Evolutionary conservation across 2,797 vertebrate species (phyloP).

Genomic region (Anguilla obscura): DNA sequence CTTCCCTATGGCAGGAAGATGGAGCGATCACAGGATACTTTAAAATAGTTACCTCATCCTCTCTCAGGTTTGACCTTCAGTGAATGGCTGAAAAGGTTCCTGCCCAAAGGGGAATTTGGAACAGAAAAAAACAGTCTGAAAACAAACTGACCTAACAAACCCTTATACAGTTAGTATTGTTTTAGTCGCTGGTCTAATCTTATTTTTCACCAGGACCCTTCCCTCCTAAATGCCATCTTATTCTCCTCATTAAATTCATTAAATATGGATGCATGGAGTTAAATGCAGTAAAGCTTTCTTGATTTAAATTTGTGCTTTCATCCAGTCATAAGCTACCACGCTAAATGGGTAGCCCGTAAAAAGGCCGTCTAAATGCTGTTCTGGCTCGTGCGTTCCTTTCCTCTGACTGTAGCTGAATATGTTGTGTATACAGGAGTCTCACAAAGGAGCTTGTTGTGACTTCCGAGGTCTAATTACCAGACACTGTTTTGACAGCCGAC

Average conservation of each 20-base stretch:
- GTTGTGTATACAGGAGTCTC: background rate
- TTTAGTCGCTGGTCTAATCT: background rate
- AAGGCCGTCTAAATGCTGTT: background rate
- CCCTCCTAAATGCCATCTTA: background rate
- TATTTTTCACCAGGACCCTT: background rate
- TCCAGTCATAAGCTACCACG: background rate
- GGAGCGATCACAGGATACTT: background rate
- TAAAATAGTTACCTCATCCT: background rate
- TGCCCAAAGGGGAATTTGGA: background rate
- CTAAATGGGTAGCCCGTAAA: background rate
- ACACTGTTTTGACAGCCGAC: background rate
- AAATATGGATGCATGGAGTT: background rate
- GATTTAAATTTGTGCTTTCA: background rate
- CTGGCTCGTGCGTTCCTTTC: background rate
- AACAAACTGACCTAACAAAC: background rate
- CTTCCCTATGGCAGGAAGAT: background rate
- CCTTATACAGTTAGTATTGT: background rate
- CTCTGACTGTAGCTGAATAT: background rate
- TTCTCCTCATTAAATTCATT: background rate
- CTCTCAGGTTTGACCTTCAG: background rate
- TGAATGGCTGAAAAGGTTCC: background rate
- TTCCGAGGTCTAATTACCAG: background rate
- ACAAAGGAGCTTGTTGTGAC: background rate
- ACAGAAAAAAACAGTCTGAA: background rate
- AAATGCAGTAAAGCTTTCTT: background rate